A percentile compares a stretch with the other conserved stretches of the same genome.
These are phyloP conservation scores for Neodiprion pinetum DNA, from an alignment of 1,140 invertebrate genomes.

Conservation along the genomic window DNA sequence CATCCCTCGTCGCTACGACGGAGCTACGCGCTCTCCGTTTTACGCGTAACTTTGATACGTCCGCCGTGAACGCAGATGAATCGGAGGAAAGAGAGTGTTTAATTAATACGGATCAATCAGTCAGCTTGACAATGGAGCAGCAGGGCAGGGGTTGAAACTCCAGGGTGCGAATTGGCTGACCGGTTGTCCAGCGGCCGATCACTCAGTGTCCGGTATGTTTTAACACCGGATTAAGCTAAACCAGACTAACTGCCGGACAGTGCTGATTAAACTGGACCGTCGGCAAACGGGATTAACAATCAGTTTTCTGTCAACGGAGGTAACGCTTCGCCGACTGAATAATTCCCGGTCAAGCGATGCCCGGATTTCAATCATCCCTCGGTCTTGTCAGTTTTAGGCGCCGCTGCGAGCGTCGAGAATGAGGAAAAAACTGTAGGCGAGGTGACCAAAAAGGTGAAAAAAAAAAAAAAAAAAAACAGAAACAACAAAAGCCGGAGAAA, in stretches of 20 bases:
- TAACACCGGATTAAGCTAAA: slow-evolving; percentile 9
- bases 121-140: too few relatives aligned
- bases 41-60: too few relatives aligned
- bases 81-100: too few relatives aligned
- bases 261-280: neutral
- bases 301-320: neutral
- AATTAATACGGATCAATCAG: too few relatives aligned
- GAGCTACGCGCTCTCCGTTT: too few relatives aligned
- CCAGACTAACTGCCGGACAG: neutral
- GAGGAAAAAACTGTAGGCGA: neutral
- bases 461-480: neutral
- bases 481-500: neutral
- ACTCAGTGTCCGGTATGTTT: slow-evolving; percentile 11
- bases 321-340: neutral
- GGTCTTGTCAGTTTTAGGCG: neutral
- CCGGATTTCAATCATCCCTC: neutral
- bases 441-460: neutral
- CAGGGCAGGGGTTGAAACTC: too few relatives aligned
- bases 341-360: neutral
- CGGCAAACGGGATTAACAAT: neutral
- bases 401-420: neutral
- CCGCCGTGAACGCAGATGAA: too few relatives aligned
- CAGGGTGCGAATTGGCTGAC: neutral
- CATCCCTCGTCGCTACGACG: too few relatives aligned
- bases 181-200: neutral